A percentile compares a stretch with the other conserved stretches of the same genome.
Conservation (phyloP, 2,888 invertebrate species). For the Acanthosoma haemorrhoidale region DNA sequence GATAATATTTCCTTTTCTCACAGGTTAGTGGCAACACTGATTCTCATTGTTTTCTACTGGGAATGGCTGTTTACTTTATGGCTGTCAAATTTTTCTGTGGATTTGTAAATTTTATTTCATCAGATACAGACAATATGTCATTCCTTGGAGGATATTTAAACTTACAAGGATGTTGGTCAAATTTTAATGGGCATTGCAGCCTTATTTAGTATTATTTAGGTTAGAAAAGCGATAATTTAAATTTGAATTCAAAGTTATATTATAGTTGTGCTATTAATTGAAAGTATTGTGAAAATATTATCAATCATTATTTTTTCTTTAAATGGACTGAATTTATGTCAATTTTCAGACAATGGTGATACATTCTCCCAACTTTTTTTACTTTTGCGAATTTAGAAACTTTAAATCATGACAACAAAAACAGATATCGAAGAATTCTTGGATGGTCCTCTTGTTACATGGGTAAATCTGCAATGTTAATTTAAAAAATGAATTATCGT, state of each 20-base stretch:
- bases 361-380: background rate
- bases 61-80: constrained; percentile 23
- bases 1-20: background rate
- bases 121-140: background rate
- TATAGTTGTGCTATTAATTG: too few relatives aligned
- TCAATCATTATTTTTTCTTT: too few relatives aligned
- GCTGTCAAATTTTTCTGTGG: constrained; percentile 14
- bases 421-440: constrained; percentile 78
- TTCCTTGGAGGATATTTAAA: background rate
- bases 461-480: constrained; percentile 59
- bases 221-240: background rate
- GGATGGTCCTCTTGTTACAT: constrained; percentile 75
- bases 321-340: too few relatives aligned
- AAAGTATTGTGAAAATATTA: too few relatives aligned
- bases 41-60: constrained; percentile 3
- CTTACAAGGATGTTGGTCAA: background rate
- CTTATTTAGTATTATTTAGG: background rate
- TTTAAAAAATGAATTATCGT: constrained; percentile 37
- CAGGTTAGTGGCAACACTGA: background rate
- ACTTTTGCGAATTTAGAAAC: background rate
- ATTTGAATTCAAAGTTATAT: too few relatives aligned
- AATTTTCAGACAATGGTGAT: constrained; percentile 19
- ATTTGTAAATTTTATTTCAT: background rate
- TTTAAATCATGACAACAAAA: constrained; percentile 55
- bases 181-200: background rate